Conservation (phyloP, 2,797 vertebrate genomes). For the Salarias fasciatus region DNA sequence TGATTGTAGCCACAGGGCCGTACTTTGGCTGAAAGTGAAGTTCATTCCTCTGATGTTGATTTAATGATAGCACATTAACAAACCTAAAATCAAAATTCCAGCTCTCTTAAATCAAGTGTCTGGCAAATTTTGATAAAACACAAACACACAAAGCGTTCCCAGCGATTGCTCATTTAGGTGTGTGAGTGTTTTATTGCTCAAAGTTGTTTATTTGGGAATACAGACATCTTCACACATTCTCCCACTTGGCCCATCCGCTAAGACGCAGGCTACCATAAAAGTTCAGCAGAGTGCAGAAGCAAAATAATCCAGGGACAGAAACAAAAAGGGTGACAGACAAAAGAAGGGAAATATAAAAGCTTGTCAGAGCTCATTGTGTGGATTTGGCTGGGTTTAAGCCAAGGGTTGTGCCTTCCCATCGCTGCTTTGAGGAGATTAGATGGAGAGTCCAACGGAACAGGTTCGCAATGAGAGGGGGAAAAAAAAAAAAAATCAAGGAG, state of each 20-base stretch:
- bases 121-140: slow-evolving; percentile 27
- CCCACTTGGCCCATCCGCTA: slow-evolving; percentile 11
- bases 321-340: slow-evolving; percentile 22
- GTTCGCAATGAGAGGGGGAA: slow-evolving; percentile 36
- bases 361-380: slow-evolving; percentile 63
- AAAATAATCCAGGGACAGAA: slow-evolving; percentile 22
- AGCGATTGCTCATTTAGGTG: slow-evolving; percentile 11
- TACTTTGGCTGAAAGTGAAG: slow-evolving; percentile 39
- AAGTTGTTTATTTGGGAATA: slow-evolving; percentile 37
- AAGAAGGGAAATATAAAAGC: slow-evolving; percentile 40
- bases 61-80: slow-evolving; percentile 36
- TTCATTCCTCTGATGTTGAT: slow-evolving; percentile 54
- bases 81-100: slow-evolving; percentile 11
- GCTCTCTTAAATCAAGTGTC: slow-evolving; percentile 23
- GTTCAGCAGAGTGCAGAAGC: slow-evolving; percentile 38
- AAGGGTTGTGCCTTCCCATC: slow-evolving; percentile 47
- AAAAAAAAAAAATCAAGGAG: slow-evolving; percentile 7
- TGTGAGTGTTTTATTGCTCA: slow-evolving; percentile 34
- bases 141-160: slow-evolving; percentile 4
- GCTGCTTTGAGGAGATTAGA: slow-evolving; percentile 72
- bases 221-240: slow-evolving; percentile 10
- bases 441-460: slow-evolving; percentile 33
- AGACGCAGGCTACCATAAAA: slow-evolving; percentile 19
- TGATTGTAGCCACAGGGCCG: slow-evolving; percentile 18
- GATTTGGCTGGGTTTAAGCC: slow-evolving; percentile 63